Conservation (phyloP, 2,113 vertebrate genomes). For the Callithrix jacchus region DNA sequence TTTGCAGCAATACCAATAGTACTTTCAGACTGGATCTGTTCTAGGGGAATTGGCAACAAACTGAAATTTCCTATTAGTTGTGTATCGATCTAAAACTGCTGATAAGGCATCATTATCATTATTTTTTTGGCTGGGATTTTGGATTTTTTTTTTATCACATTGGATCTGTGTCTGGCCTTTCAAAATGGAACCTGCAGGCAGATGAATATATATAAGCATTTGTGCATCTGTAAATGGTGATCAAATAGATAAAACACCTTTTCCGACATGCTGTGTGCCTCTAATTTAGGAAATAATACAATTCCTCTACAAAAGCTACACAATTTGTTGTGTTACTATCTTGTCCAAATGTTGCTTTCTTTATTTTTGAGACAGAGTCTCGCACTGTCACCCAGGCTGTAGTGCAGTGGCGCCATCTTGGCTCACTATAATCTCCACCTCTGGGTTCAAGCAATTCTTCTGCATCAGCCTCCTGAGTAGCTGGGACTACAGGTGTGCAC, state of each 20-base stretch:
- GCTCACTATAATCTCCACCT: no score
- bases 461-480: no score
- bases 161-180: background rate
- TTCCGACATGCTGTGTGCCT: background rate
- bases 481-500: no score
- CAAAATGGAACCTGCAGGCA: background rate
- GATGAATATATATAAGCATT: background rate
- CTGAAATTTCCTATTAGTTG: background rate
- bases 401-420: no score
- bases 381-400: no score
- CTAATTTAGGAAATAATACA: background rate
- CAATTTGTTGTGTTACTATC: background rate
- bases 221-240: background rate
- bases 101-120: background rate
- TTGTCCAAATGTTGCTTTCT: background rate
- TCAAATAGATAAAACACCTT: background rate
- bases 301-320: background rate
- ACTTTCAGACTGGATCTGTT: background rate
- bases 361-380: background rate
- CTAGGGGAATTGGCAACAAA: background rate
- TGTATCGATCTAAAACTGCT: conserved; percentile 5
- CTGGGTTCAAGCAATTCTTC: no score
- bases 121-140: background rate
- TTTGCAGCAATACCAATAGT: background rate
- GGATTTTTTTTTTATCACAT: background rate